Evolutionary conservation across 2,888 invertebrate species (phyloP), one percentile per base, ranked within the genome.

Genomic region (Margaritifera margaritifera): DNA sequence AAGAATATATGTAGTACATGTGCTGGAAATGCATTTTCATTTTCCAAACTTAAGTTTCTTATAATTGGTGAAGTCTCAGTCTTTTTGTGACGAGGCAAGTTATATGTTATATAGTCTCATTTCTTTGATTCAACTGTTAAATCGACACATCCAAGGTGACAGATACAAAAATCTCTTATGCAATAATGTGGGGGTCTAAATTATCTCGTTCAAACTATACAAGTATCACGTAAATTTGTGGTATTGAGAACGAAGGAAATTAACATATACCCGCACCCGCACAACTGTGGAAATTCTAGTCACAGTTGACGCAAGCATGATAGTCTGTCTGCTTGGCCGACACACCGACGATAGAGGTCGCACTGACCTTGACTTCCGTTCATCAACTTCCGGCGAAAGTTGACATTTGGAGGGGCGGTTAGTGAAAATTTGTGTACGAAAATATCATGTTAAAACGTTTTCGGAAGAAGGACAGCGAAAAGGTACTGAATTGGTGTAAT

Each of bases 251-350:
- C 11, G 42, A 8, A 42, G 42, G 8, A 42, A 42, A 42, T 42
- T 42, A 42, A 42, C 42, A 51, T 52, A 24, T 22, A 52, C 31
- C 18, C 69, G 64, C 64, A 84, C 83, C 81, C 77, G 72, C 52
- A 77, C 63, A 54, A 77, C 64, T 25, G 75, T 60, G 59, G 80
- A 76, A 75, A 81, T 25, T 68, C 75, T 80, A 66, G 69, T 63
- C 18, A 77, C 70, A 58, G 79, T 70, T 64, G 83, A 80, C 57
- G 78, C 71, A 66, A 84, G 72, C 81, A 82, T 83, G 77, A 78
- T 69, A 62, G 58, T 60, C 62, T 55, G 71, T 62, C 61, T 61
- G 69, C 66, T 70, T 68, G 66, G 72, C 70, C 66, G 64, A 58
- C 25, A 68, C 71, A 74, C 74, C 65, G 77, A 52, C 70, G 53